Evolutionary conservation across 2,113 vertebrate genomes (phyloP).

Genomic region (Emydura subglobosa): DNA sequence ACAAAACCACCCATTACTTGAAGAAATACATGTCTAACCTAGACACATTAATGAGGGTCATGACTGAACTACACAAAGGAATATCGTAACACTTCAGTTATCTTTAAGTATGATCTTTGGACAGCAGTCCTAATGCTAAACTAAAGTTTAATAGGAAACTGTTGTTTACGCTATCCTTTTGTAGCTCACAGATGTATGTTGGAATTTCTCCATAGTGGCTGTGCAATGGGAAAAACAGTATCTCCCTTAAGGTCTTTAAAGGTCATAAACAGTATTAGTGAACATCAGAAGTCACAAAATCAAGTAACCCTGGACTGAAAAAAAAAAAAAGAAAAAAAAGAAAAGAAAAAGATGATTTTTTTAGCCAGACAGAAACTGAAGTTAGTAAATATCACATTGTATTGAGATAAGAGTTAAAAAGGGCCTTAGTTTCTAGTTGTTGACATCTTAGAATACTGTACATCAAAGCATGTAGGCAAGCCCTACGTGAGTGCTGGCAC

Average conservation of each 20-base stretch:
- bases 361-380: slow-evolving; percentile 31
- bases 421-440: background rate
- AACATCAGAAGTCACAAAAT: slow-evolving; percentile 56
- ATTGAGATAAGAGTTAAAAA: slow-evolving; percentile 7
- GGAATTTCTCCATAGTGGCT: slow-evolving; percentile 43
- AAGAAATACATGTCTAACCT: slow-evolving; percentile 80
- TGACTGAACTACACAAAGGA: slow-evolving; percentile 81
- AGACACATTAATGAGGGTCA: slow-evolving; percentile 88
- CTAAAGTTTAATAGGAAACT: slow-evolving; percentile 80
- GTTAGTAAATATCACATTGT: background rate
- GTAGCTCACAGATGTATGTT: slow-evolving; percentile 48
- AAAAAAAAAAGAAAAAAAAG: background rate
- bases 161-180: slow-evolving; percentile 80
- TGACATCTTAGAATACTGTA: background rate
- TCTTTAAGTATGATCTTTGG: slow-evolving; percentile 85
- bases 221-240: slow-evolving; percentile 15
- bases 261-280: slow-evolving; percentile 30
- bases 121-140: slow-evolving; percentile 80
- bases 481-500: background rate
- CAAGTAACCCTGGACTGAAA: slow-evolving; percentile 1
- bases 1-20: slow-evolving; percentile 86
- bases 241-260: slow-evolving; percentile 37
- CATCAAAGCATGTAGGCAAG: background rate
- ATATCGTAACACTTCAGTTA: slow-evolving; percentile 84
- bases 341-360: slow-evolving; percentile 25